Percentiles rank a stretch among this genome's conserved stretches.
Evolutionary conservation across 2,113 vertebrate genomes (phyloP).

Genomic region (Brienomyrus brachyistius): DNA sequence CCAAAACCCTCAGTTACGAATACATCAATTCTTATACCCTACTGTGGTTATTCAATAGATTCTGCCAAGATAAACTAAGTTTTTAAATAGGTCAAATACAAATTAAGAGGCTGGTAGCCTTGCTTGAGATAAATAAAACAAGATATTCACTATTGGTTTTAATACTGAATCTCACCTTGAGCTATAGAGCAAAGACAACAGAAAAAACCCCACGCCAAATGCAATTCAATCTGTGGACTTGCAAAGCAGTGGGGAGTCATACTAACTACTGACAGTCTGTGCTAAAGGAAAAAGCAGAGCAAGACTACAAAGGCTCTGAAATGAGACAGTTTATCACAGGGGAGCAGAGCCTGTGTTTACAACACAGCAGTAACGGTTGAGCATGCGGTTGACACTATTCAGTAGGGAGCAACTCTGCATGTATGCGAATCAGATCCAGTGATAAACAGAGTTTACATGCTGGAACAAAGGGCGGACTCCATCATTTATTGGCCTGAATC

Average conservation of each 20-base stretch:
- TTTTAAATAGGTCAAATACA: neutral
- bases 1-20: neutral
- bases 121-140: neutral
- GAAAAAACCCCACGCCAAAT: neutral
- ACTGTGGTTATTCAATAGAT: neutral
- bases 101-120: neutral
- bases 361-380: neutral
- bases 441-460: neutral
- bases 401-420: neutral
- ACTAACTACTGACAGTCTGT: neutral
- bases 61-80: neutral
- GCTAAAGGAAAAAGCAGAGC: neutral
- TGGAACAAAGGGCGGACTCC: neutral
- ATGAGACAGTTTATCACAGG: neutral
- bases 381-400: neutral
- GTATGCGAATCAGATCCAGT: neutral
- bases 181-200: neutral
- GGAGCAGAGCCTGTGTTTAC: neutral
- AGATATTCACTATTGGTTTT: neutral
- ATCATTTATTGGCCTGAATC: neutral
- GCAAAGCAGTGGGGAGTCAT: neutral
- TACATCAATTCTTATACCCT: neutral
- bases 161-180: neutral
- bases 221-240: neutral
- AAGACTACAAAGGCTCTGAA: neutral